A percentile compares a stretch with the other conserved stretches of the same genome.
These are phyloP conservation scores for Napeogenes sylphis DNA, from an alignment of 2,888 invertebrate species.

Conservation along the genomic window DNA sequence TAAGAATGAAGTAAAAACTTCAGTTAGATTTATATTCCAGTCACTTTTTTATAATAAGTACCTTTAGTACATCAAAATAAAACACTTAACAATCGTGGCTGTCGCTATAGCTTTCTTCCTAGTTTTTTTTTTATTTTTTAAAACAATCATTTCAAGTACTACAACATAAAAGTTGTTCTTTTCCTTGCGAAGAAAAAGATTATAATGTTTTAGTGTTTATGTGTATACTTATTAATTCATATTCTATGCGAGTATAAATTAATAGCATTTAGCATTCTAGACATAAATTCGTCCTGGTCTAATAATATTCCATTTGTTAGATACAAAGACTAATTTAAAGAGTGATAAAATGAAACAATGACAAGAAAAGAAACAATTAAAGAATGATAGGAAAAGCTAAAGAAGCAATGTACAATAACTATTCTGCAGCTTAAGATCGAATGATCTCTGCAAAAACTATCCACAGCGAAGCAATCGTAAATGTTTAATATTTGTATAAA, in stretches of 20 bases:
- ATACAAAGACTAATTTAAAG: neutral
- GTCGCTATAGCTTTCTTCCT: no score
- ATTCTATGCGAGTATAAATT: neutral
- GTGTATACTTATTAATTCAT: no score
- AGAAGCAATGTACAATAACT: slow-evolving; percentile 12
- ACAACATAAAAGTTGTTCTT: no score
- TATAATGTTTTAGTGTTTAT: neutral
- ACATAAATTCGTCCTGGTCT: neutral
- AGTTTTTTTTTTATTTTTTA: no score
- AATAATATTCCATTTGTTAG: neutral
- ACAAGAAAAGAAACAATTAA: neutral
- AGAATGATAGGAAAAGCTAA: neutral
- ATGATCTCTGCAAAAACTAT: slow-evolving; percentile 7
- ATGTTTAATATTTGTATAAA: neutral
- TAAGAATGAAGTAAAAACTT: no score
- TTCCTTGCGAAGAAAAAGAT: no score
- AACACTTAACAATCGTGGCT: no score
- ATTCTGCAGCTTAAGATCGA: slow-evolving; percentile 8
- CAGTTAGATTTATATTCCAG: no score
- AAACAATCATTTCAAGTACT: no score
- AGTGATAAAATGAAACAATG: neutral
- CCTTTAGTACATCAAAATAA: no score
- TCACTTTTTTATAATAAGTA: no score
- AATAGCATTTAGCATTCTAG: slow-evolving; percentile 1
- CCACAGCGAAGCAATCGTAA: neutral